phyloP scores from a whole-genome alignment of 2,113 vertebrate genomes.

The Noturus placidus region DNA sequence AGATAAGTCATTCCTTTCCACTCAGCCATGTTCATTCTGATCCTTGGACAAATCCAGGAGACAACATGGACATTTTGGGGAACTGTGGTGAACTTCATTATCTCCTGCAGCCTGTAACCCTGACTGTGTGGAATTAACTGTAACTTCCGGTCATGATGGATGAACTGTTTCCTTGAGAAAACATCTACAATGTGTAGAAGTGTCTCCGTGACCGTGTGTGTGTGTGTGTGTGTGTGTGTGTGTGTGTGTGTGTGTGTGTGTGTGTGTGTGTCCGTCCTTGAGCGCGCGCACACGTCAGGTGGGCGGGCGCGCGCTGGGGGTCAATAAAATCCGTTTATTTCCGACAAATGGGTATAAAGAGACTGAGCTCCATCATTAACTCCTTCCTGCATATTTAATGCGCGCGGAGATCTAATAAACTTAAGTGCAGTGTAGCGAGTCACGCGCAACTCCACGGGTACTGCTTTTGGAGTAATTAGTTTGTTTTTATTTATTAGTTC shows the following conservation, averaged over 20 bases:
- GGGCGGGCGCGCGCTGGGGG: slow-evolving; percentile 42
- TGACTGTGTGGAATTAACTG: background rate
- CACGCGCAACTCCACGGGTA: background rate
- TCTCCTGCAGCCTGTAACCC: background rate
- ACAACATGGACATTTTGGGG: no score
- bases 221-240: background rate
- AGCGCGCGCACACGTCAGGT: slow-evolving; percentile 42
- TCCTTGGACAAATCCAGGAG: background rate
- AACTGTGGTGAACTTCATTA: no score
- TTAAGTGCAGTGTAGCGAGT: background rate
- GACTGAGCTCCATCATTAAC: background rate
- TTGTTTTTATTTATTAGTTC: background rate
- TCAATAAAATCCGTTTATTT: slow-evolving; percentile 58
- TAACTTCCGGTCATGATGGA: background rate
- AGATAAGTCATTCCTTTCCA: background rate
- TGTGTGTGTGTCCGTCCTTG: background rate
- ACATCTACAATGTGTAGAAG: background rate
- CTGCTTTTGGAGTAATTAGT: background rate
- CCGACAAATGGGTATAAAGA: background rate
- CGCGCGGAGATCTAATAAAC: background rate
- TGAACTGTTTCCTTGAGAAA: background rate
- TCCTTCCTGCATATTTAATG: no score
- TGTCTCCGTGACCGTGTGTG: background rate
- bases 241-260: background rate
- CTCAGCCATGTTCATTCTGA: no score